A percentile compares a stretch with the other conserved stretches of the same genome.
Evolutionary conservation across 2,113 vertebrate species (phyloP).

Genomic region (Psilopogon haemacephalus): DNA sequence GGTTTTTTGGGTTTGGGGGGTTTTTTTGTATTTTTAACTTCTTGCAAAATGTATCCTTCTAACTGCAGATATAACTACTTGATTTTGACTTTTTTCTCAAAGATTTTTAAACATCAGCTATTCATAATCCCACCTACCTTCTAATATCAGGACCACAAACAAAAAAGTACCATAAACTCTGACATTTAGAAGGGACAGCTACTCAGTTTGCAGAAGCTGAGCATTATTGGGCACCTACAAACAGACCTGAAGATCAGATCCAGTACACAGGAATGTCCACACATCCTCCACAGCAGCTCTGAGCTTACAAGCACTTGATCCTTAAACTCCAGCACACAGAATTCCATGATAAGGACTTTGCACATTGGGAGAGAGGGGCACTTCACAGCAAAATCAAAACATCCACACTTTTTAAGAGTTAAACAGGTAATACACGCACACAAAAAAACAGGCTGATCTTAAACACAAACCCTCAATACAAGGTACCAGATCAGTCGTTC

Average conservation of each 20-base stretch:
- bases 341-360: accelerated
- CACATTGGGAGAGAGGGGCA: background rate
- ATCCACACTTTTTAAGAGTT: background rate
- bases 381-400: background rate
- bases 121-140: background rate
- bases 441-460: background rate
- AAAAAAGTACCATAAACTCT: background rate
- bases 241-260: background rate
- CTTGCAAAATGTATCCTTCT: background rate
- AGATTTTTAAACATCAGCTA: background rate
- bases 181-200: background rate
- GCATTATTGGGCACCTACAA: background rate
- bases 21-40: too few species aligned
- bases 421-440: background rate
- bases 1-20: too few species aligned
- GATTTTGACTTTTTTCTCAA: background rate
- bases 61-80: background rate
- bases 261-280: background rate
- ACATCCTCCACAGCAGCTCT: background rate
- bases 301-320: background rate
- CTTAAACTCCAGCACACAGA: background rate
- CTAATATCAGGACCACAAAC: background rate
- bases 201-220: background rate
- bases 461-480: background rate
- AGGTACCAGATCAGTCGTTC: accelerated